Evolutionary conservation across 1,140 invertebrate genomes (phyloP).

Genomic region (Drosophila teissieri): DNA sequence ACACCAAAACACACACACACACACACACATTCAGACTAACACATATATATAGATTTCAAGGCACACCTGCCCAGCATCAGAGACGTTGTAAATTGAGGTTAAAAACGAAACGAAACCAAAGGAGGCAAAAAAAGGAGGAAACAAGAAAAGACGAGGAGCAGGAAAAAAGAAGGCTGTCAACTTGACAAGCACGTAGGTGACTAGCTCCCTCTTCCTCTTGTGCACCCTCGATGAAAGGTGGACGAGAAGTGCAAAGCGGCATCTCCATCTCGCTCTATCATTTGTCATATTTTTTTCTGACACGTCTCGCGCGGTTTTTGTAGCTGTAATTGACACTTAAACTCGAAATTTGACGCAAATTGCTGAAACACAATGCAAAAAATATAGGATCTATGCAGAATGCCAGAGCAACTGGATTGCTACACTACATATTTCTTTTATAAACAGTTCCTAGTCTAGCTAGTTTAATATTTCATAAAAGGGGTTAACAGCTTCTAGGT

Average conservation of each 20-base stretch:
- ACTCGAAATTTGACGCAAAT: constrained; percentile 81
- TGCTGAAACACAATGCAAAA: constrained; percentile 49
- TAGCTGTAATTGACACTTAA: constrained; percentile 80
- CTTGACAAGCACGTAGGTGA: constrained; percentile 58
- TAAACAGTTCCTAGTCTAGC: neutral
- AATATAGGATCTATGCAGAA: too few relatives aligned
- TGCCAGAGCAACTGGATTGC: neutral
- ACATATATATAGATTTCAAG: constrained; percentile 54
- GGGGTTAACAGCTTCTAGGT: too few relatives aligned
- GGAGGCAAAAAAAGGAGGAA: constrained; percentile 23
- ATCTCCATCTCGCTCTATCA: constrained; percentile 10
- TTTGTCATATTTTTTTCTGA: constrained; percentile 36
- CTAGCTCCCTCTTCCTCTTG: constrained; percentile 2
- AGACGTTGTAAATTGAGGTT: constrained; percentile 64
- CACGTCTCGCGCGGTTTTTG: constrained; percentile 47
- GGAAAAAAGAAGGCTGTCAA: constrained; percentile 38
- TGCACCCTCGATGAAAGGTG: constrained; percentile 7
- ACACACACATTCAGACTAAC: neutral
- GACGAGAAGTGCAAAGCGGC: constrained; percentile 27
- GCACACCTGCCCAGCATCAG: constrained; percentile 68
- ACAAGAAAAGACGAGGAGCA: constrained; percentile 30
- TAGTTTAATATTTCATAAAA: neutral
- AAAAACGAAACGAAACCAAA: constrained; percentile 59
- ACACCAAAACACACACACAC: constrained; percentile 36
- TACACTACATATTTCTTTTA: neutral